Evolutionary conservation across 2,888 invertebrate species (phyloP), one percentile per base, ranked within the genome.

Genomic region (Pyrrhosoma nymphula): DNA sequence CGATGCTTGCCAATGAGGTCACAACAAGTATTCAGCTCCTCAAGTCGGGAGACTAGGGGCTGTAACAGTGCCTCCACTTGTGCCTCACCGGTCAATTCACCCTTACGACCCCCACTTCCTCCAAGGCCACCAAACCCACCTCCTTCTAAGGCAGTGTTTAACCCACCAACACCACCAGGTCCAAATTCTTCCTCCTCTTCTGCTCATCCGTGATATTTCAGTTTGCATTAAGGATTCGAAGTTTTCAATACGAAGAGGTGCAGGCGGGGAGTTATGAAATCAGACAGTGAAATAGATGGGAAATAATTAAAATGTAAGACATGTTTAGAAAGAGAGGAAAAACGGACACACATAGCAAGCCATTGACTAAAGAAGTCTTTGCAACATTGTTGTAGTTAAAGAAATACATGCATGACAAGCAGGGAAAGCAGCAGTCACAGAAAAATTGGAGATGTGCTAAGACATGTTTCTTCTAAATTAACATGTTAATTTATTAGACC

Each of bases 1-100:
- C 99, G 99, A 96, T 99, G 99, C 96, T 99, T 98, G 39, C 98
- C 98, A 96, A 99, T 98, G 63, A 99, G 97, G 96, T 99, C 99
- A 96, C 98, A 98, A 97, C 99, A 99, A 0, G 99, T 99, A 96
- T 98, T 98, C 96, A 99, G 97, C 97, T 99, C 99, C 96, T 99
- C 99, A 96, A 99, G 97, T 96, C 99, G 98, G 88, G 98, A 98
- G 90, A 98, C 98, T 88, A 99, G 97, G 18, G 97, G 97, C 96
- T 97, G 97, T 90, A 98, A 96, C 56, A 97, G 97, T 95, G 97
- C 97, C 96, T 97, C 97, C 88, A 98, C 97, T 96, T 98, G 97
- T 95, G 97, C 97, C 96, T 97, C 97, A 89, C 96, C 96, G 39
- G 96, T 75, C 82, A 95, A 69, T 23, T 90, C 95, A 47, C 88